These are phyloP conservation scores for Venusia cambrica DNA, from an alignment of 2,888 invertebrate genomes.

Conservation along the genomic window DNA sequence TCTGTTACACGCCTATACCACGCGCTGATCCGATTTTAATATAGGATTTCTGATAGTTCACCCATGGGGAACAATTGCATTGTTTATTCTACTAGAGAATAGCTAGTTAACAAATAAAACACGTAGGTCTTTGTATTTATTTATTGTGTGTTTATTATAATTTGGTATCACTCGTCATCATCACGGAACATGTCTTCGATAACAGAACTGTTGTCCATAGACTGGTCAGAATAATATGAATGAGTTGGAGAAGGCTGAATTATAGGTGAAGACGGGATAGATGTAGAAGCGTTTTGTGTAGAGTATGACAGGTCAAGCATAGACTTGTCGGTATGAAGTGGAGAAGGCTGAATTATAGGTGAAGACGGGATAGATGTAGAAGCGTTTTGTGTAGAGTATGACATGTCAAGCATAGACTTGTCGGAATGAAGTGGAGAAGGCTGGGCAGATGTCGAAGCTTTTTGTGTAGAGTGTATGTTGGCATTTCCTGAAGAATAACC, in stretches of 20 bases:
- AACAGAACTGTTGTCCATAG: constrained; percentile 25
- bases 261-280: constrained; percentile 28
- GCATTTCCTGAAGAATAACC: constrained; percentile 33
- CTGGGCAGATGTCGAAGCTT: constrained; percentile 32
- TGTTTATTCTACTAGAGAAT: no score
- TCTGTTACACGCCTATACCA: no score
- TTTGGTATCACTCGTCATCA: constrained; percentile 31
- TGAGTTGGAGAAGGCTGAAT: constrained; percentile 31
- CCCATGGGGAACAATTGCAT: no score
- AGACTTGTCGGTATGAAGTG: constrained; percentile 33
- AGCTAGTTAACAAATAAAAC: constrained; percentile 33
- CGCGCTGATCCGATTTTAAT: no score
- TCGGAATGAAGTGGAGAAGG: constrained; percentile 33
- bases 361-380: constrained; percentile 27
- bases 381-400: constrained; percentile 33
- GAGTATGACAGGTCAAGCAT: constrained; percentile 34
- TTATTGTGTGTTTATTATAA: constrained; percentile 20
- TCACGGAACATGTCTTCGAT: constrained; percentile 34
- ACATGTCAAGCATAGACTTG: constrained; percentile 33
- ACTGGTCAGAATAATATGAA: constrained; percentile 29
- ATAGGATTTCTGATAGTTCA: no score
- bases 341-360: constrained; percentile 33
- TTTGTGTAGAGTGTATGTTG: constrained; percentile 31
- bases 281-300: constrained; percentile 32
- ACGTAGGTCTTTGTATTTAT: constrained; percentile 32